phyloP scores from a whole-genome alignment of 2,113 vertebrate species.

The Willisornis vidua region DNA sequence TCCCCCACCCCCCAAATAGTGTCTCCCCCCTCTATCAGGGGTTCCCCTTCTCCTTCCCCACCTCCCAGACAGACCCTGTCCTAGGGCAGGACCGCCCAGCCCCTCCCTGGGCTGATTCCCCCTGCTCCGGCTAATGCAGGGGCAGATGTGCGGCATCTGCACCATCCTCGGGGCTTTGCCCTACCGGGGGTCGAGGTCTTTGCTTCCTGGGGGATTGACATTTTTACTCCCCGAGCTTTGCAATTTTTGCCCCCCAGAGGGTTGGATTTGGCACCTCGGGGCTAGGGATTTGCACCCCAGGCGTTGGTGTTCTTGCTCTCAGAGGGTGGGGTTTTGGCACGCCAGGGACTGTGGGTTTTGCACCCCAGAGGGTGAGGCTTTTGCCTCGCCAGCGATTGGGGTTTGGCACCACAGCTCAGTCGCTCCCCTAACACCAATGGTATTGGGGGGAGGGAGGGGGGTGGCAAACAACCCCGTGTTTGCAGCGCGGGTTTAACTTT shows the following conservation, averaged over 20 bases:
- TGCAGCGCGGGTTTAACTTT: background rate
- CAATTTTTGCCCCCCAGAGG: background rate
- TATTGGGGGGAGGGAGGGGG: no score
- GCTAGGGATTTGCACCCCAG: background rate
- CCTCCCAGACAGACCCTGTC: background rate
- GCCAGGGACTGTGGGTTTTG: no score
- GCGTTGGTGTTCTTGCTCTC: background rate
- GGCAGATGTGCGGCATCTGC: background rate
- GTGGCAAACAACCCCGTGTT: rapidly evolving
- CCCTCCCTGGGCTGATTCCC: no score
- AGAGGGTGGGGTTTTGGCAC: background rate
- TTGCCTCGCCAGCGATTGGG: rapidly evolving
- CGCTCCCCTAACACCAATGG: rapidly evolving
- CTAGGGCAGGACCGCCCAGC: background rate
- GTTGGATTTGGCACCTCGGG: background rate
- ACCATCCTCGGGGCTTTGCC: background rate
- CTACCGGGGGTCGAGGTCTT: rapidly evolving
- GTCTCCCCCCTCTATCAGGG: background rate
- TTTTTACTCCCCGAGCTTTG: background rate
- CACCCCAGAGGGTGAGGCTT: background rate
- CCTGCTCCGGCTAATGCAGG: background rate
- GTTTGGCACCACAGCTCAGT: rapidly evolving
- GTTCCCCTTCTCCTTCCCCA: rapidly evolving
- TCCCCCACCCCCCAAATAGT: no score
- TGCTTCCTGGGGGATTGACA: background rate